Evolutionary conservation across 2,888 invertebrate genomes (phyloP), one percentile per base, ranked within the genome.

Genomic region (Hyalella azteca): DNA sequence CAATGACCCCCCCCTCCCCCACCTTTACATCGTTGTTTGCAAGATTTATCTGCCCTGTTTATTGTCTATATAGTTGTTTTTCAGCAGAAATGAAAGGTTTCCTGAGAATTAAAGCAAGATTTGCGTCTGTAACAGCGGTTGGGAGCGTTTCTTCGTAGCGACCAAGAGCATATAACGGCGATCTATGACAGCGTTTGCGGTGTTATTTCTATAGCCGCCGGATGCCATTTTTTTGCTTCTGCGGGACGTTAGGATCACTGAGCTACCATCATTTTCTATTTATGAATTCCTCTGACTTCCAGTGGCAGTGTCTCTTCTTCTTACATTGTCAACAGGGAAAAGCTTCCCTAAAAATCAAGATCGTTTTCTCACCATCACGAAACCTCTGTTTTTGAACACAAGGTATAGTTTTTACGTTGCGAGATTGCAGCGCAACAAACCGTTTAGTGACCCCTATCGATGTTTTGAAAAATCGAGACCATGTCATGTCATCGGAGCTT

Each of bases 201-300:
- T 29, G 19, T 66, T 66, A 13, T 36, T 66, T 66, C 36, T 66
- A 66, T 66, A 36, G 66, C 9, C 19, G 36, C 29, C 66, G 66
- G 66, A 66, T 32, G 36, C 4, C 66, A 66, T 66, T 66, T 66
- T 45, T 66, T 66, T 36, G 66, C 29, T 66, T 66, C 36, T 36
- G 66, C 66, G 66, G 66, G 66, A 36, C 66, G 66, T 66, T 66
- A 66, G 66, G 66, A 66, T 66, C 66, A 66, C 36, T 66, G 36
- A 66, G 66, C 32, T 15, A 36, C 66, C 66, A 66, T 66, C 66
- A 66, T 66, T 66, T 66, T 66, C 66, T 66, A 66, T 66, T 66
- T 66, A 66, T 66, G 66, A 66, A 66, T 66, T 66, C 66, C 19
- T 36, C 36, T 19, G 66, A 66, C 66, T 66, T 66, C 66, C 66